These are phyloP conservation scores for Chloroclysta siterata DNA, from an alignment of 2,888 invertebrate genomes.

Conservation along the genomic window DNA sequence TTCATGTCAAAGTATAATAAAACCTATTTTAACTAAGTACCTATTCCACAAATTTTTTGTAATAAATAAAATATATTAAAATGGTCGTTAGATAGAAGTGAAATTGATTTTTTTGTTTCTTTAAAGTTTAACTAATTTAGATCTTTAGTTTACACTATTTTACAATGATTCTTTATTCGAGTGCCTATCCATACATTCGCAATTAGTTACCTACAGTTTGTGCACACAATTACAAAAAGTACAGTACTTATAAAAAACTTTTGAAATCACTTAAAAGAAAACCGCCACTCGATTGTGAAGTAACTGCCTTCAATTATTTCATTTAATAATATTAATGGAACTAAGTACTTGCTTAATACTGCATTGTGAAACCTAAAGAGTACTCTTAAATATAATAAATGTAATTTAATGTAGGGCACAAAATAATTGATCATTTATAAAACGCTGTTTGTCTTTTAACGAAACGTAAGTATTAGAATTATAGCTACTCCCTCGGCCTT, in stretches of 20 bases:
- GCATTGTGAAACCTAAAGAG: conserved; percentile 39
- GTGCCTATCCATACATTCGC: too few relatives aligned
- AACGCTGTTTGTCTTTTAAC: not conserved
- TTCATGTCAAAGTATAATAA: too few relatives aligned
- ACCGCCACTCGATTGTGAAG: conserved; percentile 41
- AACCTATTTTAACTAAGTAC: too few relatives aligned
- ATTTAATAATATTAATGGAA: conserved; percentile 43
- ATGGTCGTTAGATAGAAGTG: too few relatives aligned
- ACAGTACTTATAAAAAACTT: conserved; percentile 1
- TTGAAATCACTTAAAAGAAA: conserved; percentile 25
- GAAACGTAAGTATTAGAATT: not conserved
- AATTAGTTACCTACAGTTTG: not conserved
- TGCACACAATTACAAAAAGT: not conserved
- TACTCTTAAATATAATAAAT: conserved; percentile 4
- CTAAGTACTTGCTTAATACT: conserved; percentile 21
- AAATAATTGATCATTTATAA: conserved; percentile 2
- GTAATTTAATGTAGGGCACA: conserved; percentile 1
- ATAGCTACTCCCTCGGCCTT: not conserved
- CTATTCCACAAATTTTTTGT: too few relatives aligned
- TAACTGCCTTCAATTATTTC: conserved; percentile 41
- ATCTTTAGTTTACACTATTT: too few relatives aligned
- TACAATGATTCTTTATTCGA: too few relatives aligned
- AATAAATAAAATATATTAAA: too few relatives aligned
- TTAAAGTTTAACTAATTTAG: too few relatives aligned
- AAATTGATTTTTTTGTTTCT: too few relatives aligned